Percentiles rank a stretch among this genome's conserved stretches.
Evolutionary conservation across 2,888 invertebrate species (phyloP).

Genomic region (Agonopterix subpropinquella): DNA sequence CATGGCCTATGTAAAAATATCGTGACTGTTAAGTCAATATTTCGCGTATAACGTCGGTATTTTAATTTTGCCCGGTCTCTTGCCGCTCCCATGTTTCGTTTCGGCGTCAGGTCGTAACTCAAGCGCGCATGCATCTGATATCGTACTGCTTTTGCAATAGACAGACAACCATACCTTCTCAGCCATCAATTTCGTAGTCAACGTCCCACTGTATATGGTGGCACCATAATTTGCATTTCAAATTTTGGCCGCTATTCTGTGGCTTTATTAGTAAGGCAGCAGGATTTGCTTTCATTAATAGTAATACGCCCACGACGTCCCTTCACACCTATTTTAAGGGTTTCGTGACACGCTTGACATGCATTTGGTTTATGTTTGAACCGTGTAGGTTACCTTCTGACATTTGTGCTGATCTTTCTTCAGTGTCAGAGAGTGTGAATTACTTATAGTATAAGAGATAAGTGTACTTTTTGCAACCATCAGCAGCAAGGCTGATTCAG

Average conservation of each 20-base stretch:
- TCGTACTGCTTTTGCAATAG: constrained; percentile 23
- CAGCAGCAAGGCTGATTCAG: too few relatives aligned
- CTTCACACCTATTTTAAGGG: neutral
- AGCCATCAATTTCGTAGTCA: constrained; percentile 21
- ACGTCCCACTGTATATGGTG: constrained; percentile 7
- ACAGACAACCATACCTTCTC: constrained; percentile 15
- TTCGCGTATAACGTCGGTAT: too few relatives aligned
- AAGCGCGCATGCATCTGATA: constrained; percentile 49
- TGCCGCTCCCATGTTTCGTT: constrained; percentile 20
- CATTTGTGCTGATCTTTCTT: too few relatives aligned
- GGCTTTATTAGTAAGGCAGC: constrained; percentile 1
- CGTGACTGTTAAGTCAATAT: too few relatives aligned
- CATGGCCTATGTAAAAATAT: too few relatives aligned
- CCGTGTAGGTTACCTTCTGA: too few relatives aligned
- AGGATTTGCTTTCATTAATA: neutral
- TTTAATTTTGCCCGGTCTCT: neutral
- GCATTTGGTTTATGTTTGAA: too few relatives aligned
- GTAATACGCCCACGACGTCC: neutral
- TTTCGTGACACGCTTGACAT: neutral
- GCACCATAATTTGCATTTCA: constrained; percentile 29
- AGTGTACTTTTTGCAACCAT: too few relatives aligned
- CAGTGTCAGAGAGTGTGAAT: too few relatives aligned
- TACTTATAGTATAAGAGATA: too few relatives aligned
- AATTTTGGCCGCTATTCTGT: constrained; percentile 28
- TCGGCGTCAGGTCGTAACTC: constrained; percentile 31